Evolutionary conservation across 1,140 invertebrate genomes (phyloP), one percentile per base, ranked within the genome.

Genomic region (Zaprionus taronus): DNA sequence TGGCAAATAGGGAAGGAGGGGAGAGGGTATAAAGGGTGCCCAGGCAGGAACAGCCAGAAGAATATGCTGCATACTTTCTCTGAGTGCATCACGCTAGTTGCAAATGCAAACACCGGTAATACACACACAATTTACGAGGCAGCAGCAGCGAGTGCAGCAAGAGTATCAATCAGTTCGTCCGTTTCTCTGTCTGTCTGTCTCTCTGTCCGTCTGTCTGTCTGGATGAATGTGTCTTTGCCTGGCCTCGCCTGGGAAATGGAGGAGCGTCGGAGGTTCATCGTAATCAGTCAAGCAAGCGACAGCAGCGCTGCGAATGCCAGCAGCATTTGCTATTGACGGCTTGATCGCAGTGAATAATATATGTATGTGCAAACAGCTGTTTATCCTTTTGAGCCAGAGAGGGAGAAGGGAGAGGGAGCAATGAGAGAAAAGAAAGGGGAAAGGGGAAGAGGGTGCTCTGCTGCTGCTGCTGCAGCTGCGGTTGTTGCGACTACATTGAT

Each of bases 331-430:
- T 69, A 75, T 74, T 89, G 84, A 87, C 83, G 84, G 79, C 76
- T 89, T 80, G 84, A 83, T 87, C 77, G 68, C 61, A 64, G 83
- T 84, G 84, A 87, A 87, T 87, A 87, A 87, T 87, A 76, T 61
- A 81, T 81, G 83, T 60, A 84, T 84, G 83, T 85, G 62, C 71
- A 60, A 73, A 78, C 71, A 78, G 79, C 72, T 85, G 72, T 79
- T 78, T 83, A 77, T 81, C 74, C 71, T 74, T 78, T 77, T 47
- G 41, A 17, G n/a, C 17, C 11, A 24, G 70, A 73, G 63, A 57
- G 56, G 26, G 63, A 55, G 49, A 69, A 77, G 73, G 28, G 41
- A 20, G 41, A 17, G 41, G 7, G 41, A 2, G 41, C 9, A 14
- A 6, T n/a, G 5, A n/a, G 41, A n/a, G 41, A 44, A 11, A 9